Conservation (phyloP, 2,888 invertebrate species). For the Drosophila demipolita region DNA sequence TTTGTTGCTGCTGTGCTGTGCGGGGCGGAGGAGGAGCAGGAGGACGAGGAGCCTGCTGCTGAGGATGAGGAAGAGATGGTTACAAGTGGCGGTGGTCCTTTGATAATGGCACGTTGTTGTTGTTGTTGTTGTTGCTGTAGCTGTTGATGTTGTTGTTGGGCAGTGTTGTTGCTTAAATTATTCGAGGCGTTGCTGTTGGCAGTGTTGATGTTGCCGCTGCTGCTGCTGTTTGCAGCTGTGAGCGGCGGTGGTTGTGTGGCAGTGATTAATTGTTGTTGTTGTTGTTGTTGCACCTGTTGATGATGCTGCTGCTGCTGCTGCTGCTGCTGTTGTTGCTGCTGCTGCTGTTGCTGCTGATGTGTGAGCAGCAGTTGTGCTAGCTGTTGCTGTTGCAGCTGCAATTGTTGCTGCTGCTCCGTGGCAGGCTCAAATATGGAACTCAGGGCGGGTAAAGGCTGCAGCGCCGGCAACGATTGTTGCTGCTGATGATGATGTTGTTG, state of each 20-base stretch:
- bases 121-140: constrained; percentile 34
- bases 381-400: constrained; percentile 79
- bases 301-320: constrained; percentile 53
- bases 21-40: constrained; percentile 7
- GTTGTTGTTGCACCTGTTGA: constrained; percentile 50
- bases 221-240: constrained; percentile 68
- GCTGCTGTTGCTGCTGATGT: constrained; percentile 59
- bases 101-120: constrained; percentile 59
- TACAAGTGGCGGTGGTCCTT: constrained; percentile 64
- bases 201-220: constrained; percentile 48
- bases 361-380: constrained; percentile 63
- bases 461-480: constrained; percentile 78
- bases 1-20: constrained; percentile 30
- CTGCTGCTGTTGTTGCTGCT: constrained; percentile 50
- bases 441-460: constrained; percentile 83
- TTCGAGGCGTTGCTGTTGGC: constrained; percentile 64
- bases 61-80: constrained; percentile 56
- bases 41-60: neutral
- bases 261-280: constrained; percentile 70
- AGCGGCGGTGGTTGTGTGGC: constrained; percentile 81
- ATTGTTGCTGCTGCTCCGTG: constrained; percentile 65
- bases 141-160: constrained; percentile 37
- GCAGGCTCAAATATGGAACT: constrained; percentile 82
- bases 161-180: constrained; percentile 63
- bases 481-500: constrained; percentile 55